phyloP scores from a whole-genome alignment of 2,797 vertebrate genomes.

The Chelonia mydas region DNA sequence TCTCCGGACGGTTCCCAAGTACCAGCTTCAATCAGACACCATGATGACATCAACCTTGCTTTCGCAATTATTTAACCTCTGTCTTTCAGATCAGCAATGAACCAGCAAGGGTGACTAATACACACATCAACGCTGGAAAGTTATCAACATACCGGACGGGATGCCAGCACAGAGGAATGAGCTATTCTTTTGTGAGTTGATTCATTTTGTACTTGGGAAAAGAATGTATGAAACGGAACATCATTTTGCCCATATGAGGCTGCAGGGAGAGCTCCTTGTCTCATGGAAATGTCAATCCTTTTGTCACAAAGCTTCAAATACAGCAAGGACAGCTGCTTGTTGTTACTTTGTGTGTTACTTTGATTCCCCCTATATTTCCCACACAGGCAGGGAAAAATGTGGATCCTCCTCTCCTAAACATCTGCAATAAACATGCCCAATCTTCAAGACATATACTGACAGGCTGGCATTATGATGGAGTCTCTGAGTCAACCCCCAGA shows the following conservation, averaged over 20 bases:
- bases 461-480: conserved; percentile 51
- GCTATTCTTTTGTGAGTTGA: background rate
- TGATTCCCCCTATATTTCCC: conserved; percentile 12
- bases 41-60: conserved; percentile 61
- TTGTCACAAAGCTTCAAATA: background rate
- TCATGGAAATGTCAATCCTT: background rate
- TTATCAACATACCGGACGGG: background rate
- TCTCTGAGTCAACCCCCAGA: conserved; percentile 65
- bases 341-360: background rate
- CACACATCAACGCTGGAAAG: conserved; percentile 40
- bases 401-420: conserved; percentile 55
- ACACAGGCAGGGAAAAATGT: conserved; percentile 8
- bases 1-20: conserved; percentile 25
- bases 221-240: background rate
- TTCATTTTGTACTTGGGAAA: background rate
- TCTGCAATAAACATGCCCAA: conserved; percentile 62
- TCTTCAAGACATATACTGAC: conserved; percentile 67
- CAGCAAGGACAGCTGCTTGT: background rate
- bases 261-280: background rate
- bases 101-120: conserved; percentile 64
- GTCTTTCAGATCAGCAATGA: conserved; percentile 56
- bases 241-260: accelerated
- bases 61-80: conserved; percentile 64
- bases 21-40: conserved; percentile 44
- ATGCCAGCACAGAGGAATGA: background rate